Evolutionary conservation across 2,888 invertebrate species (phyloP), one percentile per base, ranked within the genome.

Genomic region (Schizotus pectinicornis): DNA sequence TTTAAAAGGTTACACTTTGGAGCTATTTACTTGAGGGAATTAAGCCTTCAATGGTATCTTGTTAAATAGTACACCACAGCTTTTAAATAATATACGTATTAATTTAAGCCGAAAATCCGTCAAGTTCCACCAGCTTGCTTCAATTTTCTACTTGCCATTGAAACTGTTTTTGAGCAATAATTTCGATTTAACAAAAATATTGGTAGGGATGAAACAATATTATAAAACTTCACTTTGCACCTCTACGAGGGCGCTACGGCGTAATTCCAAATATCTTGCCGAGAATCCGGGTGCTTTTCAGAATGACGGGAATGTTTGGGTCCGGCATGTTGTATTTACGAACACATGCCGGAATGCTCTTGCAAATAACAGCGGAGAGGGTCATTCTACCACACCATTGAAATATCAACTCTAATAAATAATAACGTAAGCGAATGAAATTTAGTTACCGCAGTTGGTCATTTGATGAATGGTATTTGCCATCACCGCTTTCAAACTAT

Each of bases 271-370:
- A 62, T 58, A 66, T 66, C 41, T 56, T 57, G 39, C 31, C 13
- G 41, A 59, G 64, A 64, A 64, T 66, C 61, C 61, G 37, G 60
- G 61, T 59, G 63, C 61, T 55, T 54, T 61, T 32, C 49, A 59
- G 64, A 65, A 62, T 62, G 61, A 37, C 42, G 60, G 54, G 62
- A 66, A 66, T 66, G 61, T 59, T 59, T 42, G 55, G 51, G 60
- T 53, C 38, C 52, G 56, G 59, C 51, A 64, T 65, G 64, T 61
- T 63, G 61, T 63, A 59, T 48, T 53, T 58, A 30, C 50, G 59
- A 57, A 56, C 63, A 57, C 59, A 60, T 50, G 55, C 32, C 12
- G 58, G 64, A 64, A 67, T 67, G 59, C 62, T 48, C 61, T 60
- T 51, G 59, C 56, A 57, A 48, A 49, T 57, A 52, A 49, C 54